Percentiles rank a stretch among this genome's conserved stretches.
Conservation (phyloP, 2,888 invertebrate species). For the Drosophila cognata region DNA sequence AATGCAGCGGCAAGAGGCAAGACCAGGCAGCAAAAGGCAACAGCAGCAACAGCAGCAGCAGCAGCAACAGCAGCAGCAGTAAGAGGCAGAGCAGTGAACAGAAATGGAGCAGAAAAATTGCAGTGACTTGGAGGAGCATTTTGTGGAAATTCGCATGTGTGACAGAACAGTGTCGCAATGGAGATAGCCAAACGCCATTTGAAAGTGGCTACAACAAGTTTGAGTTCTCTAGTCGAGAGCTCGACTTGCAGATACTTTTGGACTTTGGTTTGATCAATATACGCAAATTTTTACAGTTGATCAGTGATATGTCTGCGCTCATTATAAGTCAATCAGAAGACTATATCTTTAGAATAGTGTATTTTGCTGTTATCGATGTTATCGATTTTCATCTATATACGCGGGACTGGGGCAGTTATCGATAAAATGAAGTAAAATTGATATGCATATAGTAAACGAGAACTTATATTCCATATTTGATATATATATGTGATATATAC, state of each 20-base stretch:
- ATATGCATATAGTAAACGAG: neutral
- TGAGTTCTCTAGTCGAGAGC: neutral
- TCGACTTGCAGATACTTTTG: neutral
- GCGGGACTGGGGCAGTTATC: neutral
- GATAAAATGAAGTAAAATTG: neutral
- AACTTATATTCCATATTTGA: neutral
- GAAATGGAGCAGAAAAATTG: constrained; percentile 81
- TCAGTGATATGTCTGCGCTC: too few species aligned
- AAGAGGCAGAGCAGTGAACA: constrained; percentile 37
- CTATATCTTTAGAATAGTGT: neutral
- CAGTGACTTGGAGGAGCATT: constrained; percentile 74
- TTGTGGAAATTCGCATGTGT: constrained; percentile 75
- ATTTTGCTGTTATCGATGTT: neutral
- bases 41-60: constrained; percentile 23
- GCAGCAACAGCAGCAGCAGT: constrained; percentile 9
- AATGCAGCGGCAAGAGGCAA: constrained; percentile 63
- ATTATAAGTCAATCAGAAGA: neutral
- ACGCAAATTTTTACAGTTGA: neutral
- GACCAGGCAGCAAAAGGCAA: constrained; percentile 9
- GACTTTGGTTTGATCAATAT: neutral
- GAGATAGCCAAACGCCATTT: constrained; percentile 67
- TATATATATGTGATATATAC: neutral
- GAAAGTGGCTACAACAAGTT: constrained; percentile 46
- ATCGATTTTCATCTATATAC: neutral
- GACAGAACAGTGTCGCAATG: constrained; percentile 60